A percentile compares a stretch with the other conserved stretches of the same genome.
Evolutionary conservation across 2,888 invertebrate species (phyloP).

Genomic region (Himalopsyche anomala): DNA sequence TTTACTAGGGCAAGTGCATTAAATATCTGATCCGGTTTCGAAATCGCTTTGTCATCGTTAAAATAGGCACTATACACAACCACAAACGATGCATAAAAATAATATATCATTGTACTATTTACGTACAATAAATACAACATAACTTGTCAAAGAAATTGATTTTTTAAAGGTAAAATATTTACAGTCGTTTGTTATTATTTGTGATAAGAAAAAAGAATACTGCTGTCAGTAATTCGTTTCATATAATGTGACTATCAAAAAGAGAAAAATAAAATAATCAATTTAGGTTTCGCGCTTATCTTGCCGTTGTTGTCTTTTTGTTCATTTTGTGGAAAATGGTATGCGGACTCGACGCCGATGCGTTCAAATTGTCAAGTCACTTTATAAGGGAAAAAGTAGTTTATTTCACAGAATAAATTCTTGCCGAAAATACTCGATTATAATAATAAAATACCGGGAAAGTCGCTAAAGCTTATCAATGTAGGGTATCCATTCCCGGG

Average conservation of each 20-base stretch:
- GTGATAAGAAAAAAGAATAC: background rate
- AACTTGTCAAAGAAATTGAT: background rate
- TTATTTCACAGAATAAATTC: no score
- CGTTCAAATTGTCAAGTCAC: no score
- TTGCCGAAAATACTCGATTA: no score
- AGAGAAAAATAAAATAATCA: background rate
- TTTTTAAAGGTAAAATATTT: background rate
- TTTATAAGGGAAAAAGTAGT: no score
- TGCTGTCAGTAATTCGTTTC: no score
- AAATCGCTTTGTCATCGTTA: constrained; percentile 1
- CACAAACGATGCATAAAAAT: background rate
- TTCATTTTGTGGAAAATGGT: no score
- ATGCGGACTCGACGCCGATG: no score
- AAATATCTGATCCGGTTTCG: background rate
- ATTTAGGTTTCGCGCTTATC: constrained; percentile 21
- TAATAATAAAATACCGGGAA: no score
- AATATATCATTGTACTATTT: background rate
- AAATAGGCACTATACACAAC: background rate
- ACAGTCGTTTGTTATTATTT: background rate
- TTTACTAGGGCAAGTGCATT: background rate
- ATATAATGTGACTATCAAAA: no score
- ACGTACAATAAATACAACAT: background rate
- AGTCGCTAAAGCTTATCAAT: no score
- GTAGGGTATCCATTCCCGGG: no score
- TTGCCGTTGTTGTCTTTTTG: background rate